Evolutionary conservation across 2,888 invertebrate species (phyloP).

Genomic region (Mechanitis messenoides): DNA sequence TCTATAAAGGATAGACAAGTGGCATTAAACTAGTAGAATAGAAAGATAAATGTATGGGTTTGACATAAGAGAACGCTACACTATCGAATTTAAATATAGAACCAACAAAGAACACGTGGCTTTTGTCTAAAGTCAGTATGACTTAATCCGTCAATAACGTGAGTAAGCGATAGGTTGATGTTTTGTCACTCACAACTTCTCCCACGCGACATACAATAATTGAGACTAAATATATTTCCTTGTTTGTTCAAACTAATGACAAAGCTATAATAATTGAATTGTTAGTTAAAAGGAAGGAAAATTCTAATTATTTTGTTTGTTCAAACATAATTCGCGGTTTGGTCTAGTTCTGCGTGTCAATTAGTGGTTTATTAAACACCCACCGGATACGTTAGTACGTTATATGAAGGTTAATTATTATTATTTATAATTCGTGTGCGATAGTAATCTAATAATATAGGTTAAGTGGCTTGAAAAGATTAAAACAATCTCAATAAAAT

Average conservation of each 20-base stretch:
- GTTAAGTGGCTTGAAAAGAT: conserved; percentile 29
- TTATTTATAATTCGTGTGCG: conserved; percentile 9
- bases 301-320: conserved; percentile 8
- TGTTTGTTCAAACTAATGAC: too few species aligned
- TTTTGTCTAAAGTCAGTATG: too few species aligned
- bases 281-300: conserved; percentile 1
- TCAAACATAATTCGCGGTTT: conserved; percentile 31
- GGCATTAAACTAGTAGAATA: too few species aligned
- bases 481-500: conserved; percentile 60
- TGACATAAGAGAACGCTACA: too few species aligned
- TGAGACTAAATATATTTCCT: too few species aligned
- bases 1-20: too few species aligned
- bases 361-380: conserved; percentile 32
- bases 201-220: conserved; percentile 25
- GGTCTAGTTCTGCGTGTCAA: conserved; percentile 33
- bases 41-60: too few species aligned
- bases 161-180: too few species aligned
- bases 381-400: conserved; percentile 29
- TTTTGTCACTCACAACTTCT: conserved; percentile 22
- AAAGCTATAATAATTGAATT: background rate
- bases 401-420: conserved; percentile 25
- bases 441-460: conserved; percentile 8
- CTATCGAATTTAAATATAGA: too few species aligned
- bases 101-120: too few species aligned
- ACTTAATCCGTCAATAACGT: too few species aligned